Conservation (phyloP, 2,797 vertebrate genomes). For the Nannoperca australis region DNA sequence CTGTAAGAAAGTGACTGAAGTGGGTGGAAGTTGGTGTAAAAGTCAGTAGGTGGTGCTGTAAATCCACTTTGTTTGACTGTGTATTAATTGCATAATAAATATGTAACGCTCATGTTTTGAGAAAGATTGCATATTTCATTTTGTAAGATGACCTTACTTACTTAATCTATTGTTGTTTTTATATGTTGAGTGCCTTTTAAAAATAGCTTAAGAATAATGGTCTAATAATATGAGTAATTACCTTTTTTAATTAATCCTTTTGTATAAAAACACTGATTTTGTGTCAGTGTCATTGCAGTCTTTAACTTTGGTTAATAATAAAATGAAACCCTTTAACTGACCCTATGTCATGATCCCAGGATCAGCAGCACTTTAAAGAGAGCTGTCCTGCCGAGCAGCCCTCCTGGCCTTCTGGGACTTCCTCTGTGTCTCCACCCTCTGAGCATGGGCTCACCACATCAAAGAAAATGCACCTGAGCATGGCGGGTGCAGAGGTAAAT, state of each 20-base stretch:
- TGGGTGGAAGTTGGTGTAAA: neutral
- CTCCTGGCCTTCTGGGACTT: conserved; percentile 9
- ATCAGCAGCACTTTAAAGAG: conserved; percentile 19
- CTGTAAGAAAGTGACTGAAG: neutral
- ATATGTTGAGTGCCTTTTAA: too few species aligned
- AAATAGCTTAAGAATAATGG: too few species aligned
- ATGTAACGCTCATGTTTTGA: neutral
- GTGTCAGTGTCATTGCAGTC: too few species aligned
- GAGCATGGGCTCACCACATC: neutral
- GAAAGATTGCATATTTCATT: too few species aligned
- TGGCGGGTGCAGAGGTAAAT: neutral
- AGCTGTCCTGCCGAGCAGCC: conserved; percentile 3
- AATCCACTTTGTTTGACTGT: neutral
- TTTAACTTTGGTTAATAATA: neutral
- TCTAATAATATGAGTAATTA: too few species aligned
- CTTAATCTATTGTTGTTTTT: neutral
- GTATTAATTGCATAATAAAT: neutral
- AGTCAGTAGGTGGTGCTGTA: neutral
- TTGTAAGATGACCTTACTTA: too few species aligned
- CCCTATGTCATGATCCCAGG: conserved; percentile 19
- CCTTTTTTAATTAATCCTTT: too few species aligned
- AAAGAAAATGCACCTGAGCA: conserved; percentile 16
- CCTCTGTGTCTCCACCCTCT: neutral
- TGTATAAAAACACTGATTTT: neutral
- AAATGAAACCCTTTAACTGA: neutral